Conservation (phyloP, 2,113 vertebrate genomes). For the Rhodinocichla rosea region DNA sequence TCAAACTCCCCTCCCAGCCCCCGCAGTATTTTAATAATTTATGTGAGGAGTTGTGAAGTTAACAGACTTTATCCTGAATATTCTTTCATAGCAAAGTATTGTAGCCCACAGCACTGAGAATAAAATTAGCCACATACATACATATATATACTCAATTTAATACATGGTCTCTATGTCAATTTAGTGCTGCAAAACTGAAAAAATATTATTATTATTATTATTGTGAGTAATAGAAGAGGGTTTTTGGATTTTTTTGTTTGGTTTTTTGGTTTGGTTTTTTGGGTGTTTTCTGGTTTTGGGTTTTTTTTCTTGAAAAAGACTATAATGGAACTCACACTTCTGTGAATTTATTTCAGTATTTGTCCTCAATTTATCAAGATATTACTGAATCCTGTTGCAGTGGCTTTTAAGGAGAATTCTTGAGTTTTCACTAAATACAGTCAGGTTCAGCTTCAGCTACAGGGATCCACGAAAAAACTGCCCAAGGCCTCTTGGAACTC, state of each 20-base stretch:
- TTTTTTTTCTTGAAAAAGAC: background rate
- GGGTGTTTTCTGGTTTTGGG: no score
- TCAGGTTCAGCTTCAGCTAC: background rate
- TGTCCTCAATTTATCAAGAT: background rate
- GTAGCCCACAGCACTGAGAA: background rate
- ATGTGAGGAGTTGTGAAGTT: background rate
- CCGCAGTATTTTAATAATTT: background rate
- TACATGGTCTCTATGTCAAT: background rate
- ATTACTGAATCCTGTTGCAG: background rate
- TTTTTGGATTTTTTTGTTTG: no score
- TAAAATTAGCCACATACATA: background rate
- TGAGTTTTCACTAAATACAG: background rate
- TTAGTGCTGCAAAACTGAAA: background rate
- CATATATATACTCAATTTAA: background rate
- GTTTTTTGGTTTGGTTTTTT: no score
- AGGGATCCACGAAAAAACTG: background rate
- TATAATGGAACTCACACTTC: background rate
- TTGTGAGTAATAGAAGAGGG: background rate
- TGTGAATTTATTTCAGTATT: background rate
- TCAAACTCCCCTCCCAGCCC: background rate
- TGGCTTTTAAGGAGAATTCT: background rate
- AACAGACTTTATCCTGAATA: background rate
- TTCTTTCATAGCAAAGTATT: background rate
- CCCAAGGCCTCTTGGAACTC: background rate
- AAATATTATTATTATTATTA: background rate